Evolutionary conservation across 2,113 vertebrate genomes (phyloP).

Genomic region (Burhinus oedicnemus): DNA sequence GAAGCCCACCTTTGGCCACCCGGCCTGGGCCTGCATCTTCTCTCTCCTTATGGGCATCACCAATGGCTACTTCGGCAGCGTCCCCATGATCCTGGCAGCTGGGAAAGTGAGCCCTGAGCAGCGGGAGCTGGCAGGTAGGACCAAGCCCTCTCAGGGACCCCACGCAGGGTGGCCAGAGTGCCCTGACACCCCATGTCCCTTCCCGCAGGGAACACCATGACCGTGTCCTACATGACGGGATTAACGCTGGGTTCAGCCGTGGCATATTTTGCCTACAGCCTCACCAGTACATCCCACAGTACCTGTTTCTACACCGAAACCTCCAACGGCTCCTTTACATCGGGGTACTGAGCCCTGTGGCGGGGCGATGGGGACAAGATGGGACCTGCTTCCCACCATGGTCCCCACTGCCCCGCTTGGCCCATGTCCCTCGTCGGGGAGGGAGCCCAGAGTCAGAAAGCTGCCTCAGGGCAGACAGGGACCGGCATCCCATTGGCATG

Average conservation of each 20-base stretch:
- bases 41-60: slow-evolving; percentile 97
- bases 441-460: background rate
- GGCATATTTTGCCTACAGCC: slow-evolving; percentile 93
- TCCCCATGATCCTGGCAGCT: slow-evolving; percentile 96
- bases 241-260: slow-evolving; percentile 92
- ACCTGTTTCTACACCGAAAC: slow-evolving; percentile 66
- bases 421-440: background rate
- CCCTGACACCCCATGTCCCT: background rate
- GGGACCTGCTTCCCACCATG: background rate
- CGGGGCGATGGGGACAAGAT: background rate
- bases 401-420: background rate
- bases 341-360: slow-evolving; percentile 70
- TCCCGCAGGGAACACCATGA: slow-evolving; percentile 95
- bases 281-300: slow-evolving; percentile 79
- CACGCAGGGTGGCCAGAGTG: rapidly evolving
- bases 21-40: slow-evolving; percentile 96
- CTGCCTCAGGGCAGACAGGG: background rate
- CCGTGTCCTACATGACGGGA: slow-evolving; percentile 96
- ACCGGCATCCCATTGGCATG: background rate
- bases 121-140: slow-evolving; percentile 92
- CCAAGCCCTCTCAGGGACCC: rapidly evolving
- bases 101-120: slow-evolving; percentile 92
- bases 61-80: slow-evolving; percentile 95
- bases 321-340: slow-evolving; percentile 69
- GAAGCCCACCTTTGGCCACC: slow-evolving; percentile 87